Base-by-base conservation (phyloP, 2,888 invertebrate species). In the Xestobium rufovillosum region DNA sequence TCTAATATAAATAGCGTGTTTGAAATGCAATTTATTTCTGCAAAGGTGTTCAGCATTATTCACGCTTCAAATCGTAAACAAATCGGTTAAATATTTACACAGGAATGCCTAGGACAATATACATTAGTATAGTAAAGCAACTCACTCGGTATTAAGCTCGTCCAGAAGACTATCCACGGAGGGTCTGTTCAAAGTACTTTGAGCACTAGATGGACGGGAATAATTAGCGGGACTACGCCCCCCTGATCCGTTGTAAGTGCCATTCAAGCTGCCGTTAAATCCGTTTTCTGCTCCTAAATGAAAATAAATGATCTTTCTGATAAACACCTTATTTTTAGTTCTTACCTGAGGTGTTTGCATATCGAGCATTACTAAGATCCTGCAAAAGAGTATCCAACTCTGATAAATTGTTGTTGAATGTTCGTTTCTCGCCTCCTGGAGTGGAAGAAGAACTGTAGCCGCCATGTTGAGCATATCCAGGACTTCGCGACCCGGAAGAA, bases 381-480 rank as follows among this genome's bases (percentile, higher is more conserved):
- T 91, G 85, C 38, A 96, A 72, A 34, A 96, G 72, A 10, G 84
- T 87, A 65, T 96, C 95, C 60, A 96, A 66, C 65, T 95, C 95
- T 0, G 88, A 85, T 29, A 94, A 72, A 65, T 92, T 88, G 50
- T 81, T 86, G 56, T 75, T 75, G 38, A 73, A 65, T 1, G 72
- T 68, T 3, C 70, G 64, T 50, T 70, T 70, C 30, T 67, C 65
- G 31, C 46, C 38, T 34, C 65, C 51, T 44, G 56, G 60, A 30
- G 66, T 55, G 3, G 58, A 34, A 9, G 63, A 60, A 1, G 51
- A 47, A 13, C 25, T 35, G 23, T 34, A 36, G 10, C 40, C 35
- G 17, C 39, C 40, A 38, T 40, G 39, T 4, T 25, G 23, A 31
- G 39, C 34, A 30, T 33, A 16, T 14, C 32, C 35, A 9, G 45